phyloP scores from a whole-genome alignment of 2,797 vertebrate species.

The Margarornis squamiger region DNA sequence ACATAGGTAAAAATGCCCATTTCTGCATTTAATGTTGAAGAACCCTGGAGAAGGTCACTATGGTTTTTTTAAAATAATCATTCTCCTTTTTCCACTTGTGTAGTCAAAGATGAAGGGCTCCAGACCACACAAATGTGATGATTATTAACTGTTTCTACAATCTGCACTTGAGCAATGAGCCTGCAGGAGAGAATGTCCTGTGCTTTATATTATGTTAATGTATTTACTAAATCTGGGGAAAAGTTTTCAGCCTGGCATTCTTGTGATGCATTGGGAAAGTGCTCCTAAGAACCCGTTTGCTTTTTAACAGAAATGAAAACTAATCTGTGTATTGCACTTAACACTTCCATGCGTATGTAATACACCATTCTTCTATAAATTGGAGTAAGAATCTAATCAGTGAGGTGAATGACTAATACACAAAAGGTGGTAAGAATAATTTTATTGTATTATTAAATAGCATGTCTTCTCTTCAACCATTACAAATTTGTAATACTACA shows the following conservation, averaged over 20 bases:
- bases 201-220: rapidly evolving
- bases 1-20: neutral
- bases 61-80: neutral
- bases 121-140: neutral
- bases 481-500: conserved; percentile 85
- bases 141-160: neutral
- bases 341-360: rapidly evolving
- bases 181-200: neutral
- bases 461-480: conserved; percentile 80
- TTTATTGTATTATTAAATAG: conserved; percentile 94
- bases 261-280: neutral
- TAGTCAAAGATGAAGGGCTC: neutral
- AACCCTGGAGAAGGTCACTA: neutral
- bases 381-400: neutral
- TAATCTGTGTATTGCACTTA: neutral
- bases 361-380: neutral
- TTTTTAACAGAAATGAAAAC: neutral
- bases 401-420: conserved; percentile 48
- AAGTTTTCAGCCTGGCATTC: neutral
- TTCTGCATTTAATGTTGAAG: neutral
- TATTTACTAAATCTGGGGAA: neutral
- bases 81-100: neutral
- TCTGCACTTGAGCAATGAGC: neutral
- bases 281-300: neutral
- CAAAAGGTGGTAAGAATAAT: conserved; percentile 84